Evolutionary conservation across 2,113 vertebrate species (phyloP).

Genomic region (Dunckerocampus dactyliophorus): DNA sequence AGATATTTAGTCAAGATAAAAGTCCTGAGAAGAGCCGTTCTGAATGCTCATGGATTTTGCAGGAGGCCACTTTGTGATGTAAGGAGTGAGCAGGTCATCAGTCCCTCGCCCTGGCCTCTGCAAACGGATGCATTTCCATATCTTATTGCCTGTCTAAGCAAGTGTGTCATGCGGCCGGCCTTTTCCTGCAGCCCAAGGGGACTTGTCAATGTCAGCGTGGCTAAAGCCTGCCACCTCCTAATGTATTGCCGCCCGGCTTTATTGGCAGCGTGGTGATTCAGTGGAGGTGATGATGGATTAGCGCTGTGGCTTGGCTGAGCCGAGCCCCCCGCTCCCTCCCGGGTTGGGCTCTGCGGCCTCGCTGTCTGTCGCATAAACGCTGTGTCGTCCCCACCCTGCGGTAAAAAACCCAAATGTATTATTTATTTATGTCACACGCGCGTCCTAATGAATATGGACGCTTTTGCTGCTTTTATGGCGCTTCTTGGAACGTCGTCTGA

Average conservation of each 20-base stretch:
- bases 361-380: constrained; percentile 58
- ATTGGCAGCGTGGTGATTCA: constrained; percentile 74
- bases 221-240: constrained; percentile 71
- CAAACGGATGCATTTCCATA: constrained; percentile 62
- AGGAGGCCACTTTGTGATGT: no score
- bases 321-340: constrained; percentile 45
- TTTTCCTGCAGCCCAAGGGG: constrained; percentile 67
- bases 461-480: constrained; percentile 47
- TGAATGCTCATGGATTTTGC: no score
- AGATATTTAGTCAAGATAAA: background rate
- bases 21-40: no score
- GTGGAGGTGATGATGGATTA: constrained; percentile 74
- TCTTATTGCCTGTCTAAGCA: constrained; percentile 74
- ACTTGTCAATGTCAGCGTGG: constrained; percentile 75
- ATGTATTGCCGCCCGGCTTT: constrained; percentile 71
- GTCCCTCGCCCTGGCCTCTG: background rate
- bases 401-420: constrained; percentile 1
- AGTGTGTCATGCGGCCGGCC: constrained; percentile 53
- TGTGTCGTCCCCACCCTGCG: constrained; percentile 47
- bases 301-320: constrained; percentile 51
- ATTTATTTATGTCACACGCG: constrained; percentile 53
- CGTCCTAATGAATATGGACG: constrained; percentile 48
- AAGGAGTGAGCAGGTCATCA: no score
- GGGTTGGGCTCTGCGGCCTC: constrained; percentile 56
- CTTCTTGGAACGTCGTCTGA: constrained; percentile 21